These are phyloP conservation scores for Gymnothorax reevesii DNA, from an alignment of 2,797 vertebrate genomes.

Conservation along the genomic window DNA sequence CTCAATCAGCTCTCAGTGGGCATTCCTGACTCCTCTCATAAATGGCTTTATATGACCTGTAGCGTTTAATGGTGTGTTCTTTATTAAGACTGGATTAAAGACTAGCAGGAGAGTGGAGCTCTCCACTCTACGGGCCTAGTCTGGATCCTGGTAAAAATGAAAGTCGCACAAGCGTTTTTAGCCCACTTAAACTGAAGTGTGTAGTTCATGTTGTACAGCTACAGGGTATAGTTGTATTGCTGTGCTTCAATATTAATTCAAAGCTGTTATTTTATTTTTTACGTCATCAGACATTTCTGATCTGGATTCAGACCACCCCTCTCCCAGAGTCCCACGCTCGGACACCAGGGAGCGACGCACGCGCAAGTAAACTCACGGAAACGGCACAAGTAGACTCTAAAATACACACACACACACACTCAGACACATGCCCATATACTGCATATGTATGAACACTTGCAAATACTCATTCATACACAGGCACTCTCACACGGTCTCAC, in stretches of 20 bases:
- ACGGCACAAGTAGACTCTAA: neutral
- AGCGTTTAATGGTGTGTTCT: too few relatives aligned
- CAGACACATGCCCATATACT: neutral
- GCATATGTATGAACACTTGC: neutral
- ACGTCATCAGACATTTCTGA: conserved; percentile 85
- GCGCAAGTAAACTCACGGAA: conserved; percentile 62
- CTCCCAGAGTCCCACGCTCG: conserved; percentile 54
- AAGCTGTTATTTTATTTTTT: neutral
- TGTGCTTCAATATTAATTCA: neutral
- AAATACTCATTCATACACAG: too few relatives aligned
- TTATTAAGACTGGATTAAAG: too few relatives aligned
- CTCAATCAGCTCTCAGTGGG: too few relatives aligned
- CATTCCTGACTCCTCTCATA: too few relatives aligned
- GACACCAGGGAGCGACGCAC: conserved; percentile 66
- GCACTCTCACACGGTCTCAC: neutral
- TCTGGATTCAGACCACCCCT: conserved; percentile 70
- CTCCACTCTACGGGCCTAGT: neutral
- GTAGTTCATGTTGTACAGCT: neutral
- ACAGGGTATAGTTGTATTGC: neutral
- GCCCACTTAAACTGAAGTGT: neutral
- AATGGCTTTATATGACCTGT: too few relatives aligned
- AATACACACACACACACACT: neutral
- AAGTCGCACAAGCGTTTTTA: neutral
- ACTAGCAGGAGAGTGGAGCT: too few relatives aligned
- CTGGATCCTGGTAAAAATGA: neutral